Evolutionary conservation across 2,888 invertebrate genomes (phyloP).

Genomic region (Osmoderma eremita): DNA sequence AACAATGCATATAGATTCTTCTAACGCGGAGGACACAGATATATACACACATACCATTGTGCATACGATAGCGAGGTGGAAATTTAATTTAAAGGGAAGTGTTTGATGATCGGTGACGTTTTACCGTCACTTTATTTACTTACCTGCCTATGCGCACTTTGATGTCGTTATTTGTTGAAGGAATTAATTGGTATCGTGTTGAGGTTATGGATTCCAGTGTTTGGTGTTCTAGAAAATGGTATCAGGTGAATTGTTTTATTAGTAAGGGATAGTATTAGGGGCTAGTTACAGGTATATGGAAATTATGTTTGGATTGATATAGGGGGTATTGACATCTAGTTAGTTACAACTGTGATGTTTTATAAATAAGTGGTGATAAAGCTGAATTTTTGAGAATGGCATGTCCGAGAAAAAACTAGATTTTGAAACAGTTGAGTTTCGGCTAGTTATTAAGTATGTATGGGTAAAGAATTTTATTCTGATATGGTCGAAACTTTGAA

Average conservation of each 20-base stretch:
- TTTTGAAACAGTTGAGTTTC: too few relatives aligned
- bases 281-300: slow-evolving; percentile 3
- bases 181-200: slow-evolving; percentile 28
- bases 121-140: slow-evolving; percentile 31
- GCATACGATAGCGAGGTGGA: slow-evolving; percentile 30
- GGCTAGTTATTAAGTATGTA: too few relatives aligned
- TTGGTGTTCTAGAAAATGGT: background rate
- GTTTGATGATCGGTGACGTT: slow-evolving; percentile 27
- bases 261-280: slow-evolving; percentile 10
- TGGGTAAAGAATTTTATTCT: too few relatives aligned
- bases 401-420: too few relatives aligned
- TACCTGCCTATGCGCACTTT: slow-evolving; percentile 27
- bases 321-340: too few relatives aligned
- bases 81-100: slow-evolving; percentile 36
- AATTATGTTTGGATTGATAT: too few relatives aligned
- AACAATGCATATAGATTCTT: slow-evolving; percentile 21
- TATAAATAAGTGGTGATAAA: too few relatives aligned
- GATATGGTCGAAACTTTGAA: too few relatives aligned
- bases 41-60: slow-evolving; percentile 16
- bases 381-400: too few relatives aligned
- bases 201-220: background rate
- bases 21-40: slow-evolving; percentile 18
- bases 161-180: slow-evolving; percentile 32
- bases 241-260: slow-evolving; percentile 14
- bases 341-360: too few relatives aligned